These are phyloP conservation scores for Triplophysa dalaica DNA, from an alignment of 2,113 vertebrate genomes.

Conservation along the genomic window DNA sequence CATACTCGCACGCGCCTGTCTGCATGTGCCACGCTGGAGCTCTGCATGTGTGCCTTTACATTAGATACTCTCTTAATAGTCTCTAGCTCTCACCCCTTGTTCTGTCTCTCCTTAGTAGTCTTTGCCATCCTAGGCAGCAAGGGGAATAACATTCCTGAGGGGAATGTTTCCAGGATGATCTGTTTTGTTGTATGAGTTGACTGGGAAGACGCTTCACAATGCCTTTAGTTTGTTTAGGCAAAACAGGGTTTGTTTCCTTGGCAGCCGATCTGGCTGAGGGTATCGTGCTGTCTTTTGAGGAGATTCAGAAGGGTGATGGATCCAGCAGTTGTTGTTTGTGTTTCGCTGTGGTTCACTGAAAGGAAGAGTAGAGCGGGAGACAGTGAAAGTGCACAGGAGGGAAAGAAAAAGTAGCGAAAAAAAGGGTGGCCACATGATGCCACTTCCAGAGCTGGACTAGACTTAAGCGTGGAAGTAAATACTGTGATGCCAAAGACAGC, in stretches of 20 bases:
- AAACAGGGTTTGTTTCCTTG: constrained; percentile 47
- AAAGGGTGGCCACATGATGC: neutral
- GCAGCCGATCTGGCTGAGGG: constrained; percentile 28
- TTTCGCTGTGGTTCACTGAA: constrained; percentile 13
- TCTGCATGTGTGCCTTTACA: constrained; percentile 46
- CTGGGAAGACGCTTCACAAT: constrained; percentile 25
- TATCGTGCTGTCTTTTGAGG: constrained; percentile 33
- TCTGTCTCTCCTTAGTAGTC: constrained; percentile 17
- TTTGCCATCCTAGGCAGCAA: constrained; percentile 5
- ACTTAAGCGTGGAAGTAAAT: neutral
- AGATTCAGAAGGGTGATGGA: constrained; percentile 40
- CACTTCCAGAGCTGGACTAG: neutral
- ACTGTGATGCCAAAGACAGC: neutral
- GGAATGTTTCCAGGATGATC: constrained; percentile 38
- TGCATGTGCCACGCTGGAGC: constrained; percentile 16
- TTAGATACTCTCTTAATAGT: constrained; percentile 22
- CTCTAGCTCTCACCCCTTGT: constrained; percentile 8
- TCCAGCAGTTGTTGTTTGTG: constrained; percentile 27
- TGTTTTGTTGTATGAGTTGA: constrained; percentile 43
- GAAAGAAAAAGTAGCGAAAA: neutral
- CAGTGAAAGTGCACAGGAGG: constrained; percentile 24
- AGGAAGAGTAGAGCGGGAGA: neutral
- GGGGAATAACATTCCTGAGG: constrained; percentile 38
- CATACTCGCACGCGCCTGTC: neutral
- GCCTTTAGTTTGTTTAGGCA: constrained; percentile 47